These are phyloP conservation scores for Phasianus colchicus DNA, from an alignment of 2,113 vertebrate genomes.

Conservation along the genomic window DNA sequence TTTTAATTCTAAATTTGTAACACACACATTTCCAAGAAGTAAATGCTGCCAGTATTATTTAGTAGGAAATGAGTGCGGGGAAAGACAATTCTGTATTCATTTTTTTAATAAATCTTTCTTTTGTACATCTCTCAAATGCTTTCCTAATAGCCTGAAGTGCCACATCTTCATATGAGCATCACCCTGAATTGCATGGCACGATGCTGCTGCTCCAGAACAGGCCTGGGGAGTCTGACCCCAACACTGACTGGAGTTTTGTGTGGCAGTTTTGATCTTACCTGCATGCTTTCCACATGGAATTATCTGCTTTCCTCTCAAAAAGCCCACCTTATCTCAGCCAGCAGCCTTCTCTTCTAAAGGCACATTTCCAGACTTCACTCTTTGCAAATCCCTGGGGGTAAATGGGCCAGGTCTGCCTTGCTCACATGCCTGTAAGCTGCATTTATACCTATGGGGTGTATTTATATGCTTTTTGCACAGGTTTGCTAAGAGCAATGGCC, in stretches of 20 bases:
- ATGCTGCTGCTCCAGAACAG: neutral
- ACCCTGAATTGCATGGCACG: neutral
- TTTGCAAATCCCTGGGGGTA: neutral
- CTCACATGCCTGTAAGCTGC: too few relatives aligned
- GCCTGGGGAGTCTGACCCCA: neutral
- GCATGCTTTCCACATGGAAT: neutral
- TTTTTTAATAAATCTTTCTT: neutral
- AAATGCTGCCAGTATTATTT: neutral
- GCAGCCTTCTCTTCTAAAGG: neutral
- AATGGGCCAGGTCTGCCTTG: accelerated
- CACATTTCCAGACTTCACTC: neutral
- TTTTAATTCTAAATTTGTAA: conserved; percentile 31
- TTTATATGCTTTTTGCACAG: neutral
- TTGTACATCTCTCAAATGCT: neutral
- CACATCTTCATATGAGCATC: neutral
- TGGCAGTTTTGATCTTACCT: neutral
- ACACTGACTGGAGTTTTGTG: neutral
- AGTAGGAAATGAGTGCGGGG: neutral
- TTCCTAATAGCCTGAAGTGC: neutral
- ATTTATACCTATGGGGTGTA: neutral
- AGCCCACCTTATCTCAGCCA: neutral
- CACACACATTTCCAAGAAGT: neutral
- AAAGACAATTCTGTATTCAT: conserved; percentile 40
- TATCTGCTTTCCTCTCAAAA: neutral
- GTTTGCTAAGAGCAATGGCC: neutral